phyloP scores from a whole-genome alignment of 2,113 vertebrate genomes.

The Anhinga rufa region DNA sequence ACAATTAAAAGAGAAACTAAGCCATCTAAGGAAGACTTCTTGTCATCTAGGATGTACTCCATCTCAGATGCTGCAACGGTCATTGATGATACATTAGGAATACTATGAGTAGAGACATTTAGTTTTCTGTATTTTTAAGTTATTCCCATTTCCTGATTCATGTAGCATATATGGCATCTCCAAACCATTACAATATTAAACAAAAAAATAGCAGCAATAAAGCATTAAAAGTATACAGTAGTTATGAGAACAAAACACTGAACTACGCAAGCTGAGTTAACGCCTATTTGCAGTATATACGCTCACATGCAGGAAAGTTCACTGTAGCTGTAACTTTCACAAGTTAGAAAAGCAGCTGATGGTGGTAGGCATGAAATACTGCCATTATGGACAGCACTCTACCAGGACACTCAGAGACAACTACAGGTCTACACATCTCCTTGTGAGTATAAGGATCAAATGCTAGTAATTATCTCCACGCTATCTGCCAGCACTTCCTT shows the following conservation, averaged over 20 bases:
- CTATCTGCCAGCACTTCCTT: not conserved
- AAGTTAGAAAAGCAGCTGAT: not conserved
- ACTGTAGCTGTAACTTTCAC: not conserved
- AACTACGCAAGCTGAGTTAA: not conserved
- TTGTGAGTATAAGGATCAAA: not conserved
- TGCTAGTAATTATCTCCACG: too few relatives aligned
- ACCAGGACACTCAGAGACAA: not conserved
- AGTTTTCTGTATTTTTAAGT: not conserved
- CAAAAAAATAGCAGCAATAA: not conserved
- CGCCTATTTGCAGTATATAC: not conserved
- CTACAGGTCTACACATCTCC: not conserved
- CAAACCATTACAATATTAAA: not conserved
- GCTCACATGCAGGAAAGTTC: not conserved
- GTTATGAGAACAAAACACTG: not conserved
- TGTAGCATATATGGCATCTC: fast-evolving
- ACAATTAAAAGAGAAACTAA: not conserved
- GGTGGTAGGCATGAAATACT: not conserved
- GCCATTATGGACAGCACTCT: not conserved
- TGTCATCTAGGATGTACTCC: not conserved
- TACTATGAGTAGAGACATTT: not conserved
- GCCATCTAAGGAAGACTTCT: not conserved
- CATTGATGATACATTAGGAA: not conserved
- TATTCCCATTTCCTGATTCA: not conserved
- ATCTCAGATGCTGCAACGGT: not conserved
- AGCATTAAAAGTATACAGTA: not conserved